Evolutionary conservation across 2,113 vertebrate species (phyloP).

Genomic region (Passer domesticus): DNA sequence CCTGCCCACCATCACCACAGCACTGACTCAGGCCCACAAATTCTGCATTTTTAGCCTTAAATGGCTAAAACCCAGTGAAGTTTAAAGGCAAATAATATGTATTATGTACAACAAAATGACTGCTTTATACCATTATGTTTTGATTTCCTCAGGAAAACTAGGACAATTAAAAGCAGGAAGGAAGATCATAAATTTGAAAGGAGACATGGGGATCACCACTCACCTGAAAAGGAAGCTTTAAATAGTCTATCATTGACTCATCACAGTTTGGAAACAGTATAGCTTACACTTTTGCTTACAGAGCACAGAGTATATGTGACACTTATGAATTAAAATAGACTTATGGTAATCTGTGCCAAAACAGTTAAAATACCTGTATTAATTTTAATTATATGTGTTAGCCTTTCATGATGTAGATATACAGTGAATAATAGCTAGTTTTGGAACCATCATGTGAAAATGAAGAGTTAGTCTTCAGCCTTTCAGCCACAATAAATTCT

Average conservation of each 20-base stretch:
- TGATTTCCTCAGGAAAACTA: conserved; percentile 54
- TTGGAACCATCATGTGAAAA: background rate
- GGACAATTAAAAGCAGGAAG: conserved; percentile 38
- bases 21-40: background rate
- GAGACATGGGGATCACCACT: background rate
- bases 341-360: background rate
- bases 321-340: background rate
- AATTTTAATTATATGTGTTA: background rate
- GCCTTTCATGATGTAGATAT: fast-evolving
- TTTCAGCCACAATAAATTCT: background rate
- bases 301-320: background rate
- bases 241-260: conserved; percentile 10
- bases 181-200: conserved; percentile 37
- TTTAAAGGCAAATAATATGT: background rate
- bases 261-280: background rate
- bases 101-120: background rate
- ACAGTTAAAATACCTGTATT: background rate
- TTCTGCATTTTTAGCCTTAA: background rate
- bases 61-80: background rate
- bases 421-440: background rate
- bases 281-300: background rate
- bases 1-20: background rate
- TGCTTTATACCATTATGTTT: background rate
- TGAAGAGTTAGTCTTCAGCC: background rate
- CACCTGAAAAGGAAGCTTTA: conserved; percentile 37